Conservation (phyloP, 2,888 invertebrate species). For the Ophonus ardosiacus region DNA sequence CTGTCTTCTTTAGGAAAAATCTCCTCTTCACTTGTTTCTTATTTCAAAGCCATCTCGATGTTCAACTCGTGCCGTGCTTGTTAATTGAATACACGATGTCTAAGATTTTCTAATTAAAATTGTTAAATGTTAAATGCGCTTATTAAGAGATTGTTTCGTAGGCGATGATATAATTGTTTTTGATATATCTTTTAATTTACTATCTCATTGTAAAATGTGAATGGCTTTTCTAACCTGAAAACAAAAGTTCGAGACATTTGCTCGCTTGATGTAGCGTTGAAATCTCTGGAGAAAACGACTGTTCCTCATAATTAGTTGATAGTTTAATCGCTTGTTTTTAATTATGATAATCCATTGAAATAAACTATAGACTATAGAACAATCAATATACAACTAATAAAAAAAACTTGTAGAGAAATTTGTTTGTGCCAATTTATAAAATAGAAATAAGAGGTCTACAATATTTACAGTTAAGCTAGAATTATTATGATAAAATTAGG, state of each 20-base stretch:
- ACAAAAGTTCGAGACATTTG: constrained; percentile 10
- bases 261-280: background rate
- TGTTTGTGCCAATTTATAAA: no score
- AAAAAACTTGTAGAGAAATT: background rate
- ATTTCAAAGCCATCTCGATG: constrained; percentile 3
- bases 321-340: background rate
- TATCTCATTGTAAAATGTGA: constrained; percentile 27
- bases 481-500: no score
- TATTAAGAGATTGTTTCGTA: constrained; percentile 41
- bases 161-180: constrained; percentile 46
- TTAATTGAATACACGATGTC: constrained; percentile 49
- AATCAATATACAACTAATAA: background rate
- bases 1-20: constrained; percentile 29
- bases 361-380: background rate
- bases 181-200: constrained; percentile 45
- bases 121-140: constrained; percentile 50
- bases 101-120: constrained; percentile 53
- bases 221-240: constrained; percentile 15
- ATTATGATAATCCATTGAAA: background rate
- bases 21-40: constrained; percentile 15
- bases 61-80: constrained; percentile 36
- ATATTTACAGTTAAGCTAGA: no score
- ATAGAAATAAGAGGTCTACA: no score
- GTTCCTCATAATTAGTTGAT: background rate
- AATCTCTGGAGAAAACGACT: background rate